Evolutionary conservation across 1,140 invertebrate genomes (phyloP), one percentile per base, ranked within the genome.

Genomic region (Drosophila malerkotliana): DNA sequence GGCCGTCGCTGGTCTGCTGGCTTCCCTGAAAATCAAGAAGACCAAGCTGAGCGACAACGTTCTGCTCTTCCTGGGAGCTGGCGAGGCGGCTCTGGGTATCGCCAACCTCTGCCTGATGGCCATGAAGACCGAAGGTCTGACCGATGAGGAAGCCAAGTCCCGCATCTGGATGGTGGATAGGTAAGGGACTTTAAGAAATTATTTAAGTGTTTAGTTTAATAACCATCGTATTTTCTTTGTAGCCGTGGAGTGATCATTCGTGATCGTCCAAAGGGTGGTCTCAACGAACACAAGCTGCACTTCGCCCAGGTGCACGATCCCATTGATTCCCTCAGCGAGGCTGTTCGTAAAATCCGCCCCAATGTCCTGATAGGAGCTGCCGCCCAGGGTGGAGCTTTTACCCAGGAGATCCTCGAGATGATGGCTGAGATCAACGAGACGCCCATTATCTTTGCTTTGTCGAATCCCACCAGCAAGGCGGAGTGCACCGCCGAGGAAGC

Each of bases 401-500:
- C 96, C 0, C 92, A 94, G 32, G 95, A 96, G 72, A 96, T 99
- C 79, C 93, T 99, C 3, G 92, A 95, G 80, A 93, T 94, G 79
- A 98, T 99, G 98, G 96, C 81, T 28, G 87, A 91, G 32, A 74
- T 77, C 26, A 91, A 91, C 67, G 75, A 90, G 97, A 96, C 76
- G 96, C 98, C 63, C 94, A 87, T 91, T 39, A 97, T 99, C 63
- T 99, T 99, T 92, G 98, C 98, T 12, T 93, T 99, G 1, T 99
- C 98, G 82, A 99, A 99, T 93, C 98, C 98, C 44, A 99, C 98
- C 9, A 95, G 94, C 91, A 98, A 98, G 93, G 98, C 98, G 3
- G 98, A 99, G 92, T 99, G 98, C 90, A 99, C 98, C n/a, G 98
- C 98, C 15, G 97, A 98, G 92, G 94, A 98, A 87, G 98, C 98